These are phyloP conservation scores for Panthera uncia DNA, from an alignment of 2,113 vertebrate genomes.

Conservation along the genomic window DNA sequence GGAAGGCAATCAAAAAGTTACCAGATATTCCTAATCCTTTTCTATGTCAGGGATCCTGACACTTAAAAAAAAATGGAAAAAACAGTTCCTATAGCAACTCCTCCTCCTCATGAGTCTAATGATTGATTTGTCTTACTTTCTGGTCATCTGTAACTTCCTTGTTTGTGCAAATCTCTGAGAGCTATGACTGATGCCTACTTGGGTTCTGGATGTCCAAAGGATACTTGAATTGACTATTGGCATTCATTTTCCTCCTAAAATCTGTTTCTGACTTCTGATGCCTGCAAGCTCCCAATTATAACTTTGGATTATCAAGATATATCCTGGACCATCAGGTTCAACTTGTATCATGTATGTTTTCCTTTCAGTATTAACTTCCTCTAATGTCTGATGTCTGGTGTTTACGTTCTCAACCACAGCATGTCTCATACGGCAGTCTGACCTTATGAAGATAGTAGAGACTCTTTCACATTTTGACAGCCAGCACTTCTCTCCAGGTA, in stretches of 20 bases:
- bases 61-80: neutral
- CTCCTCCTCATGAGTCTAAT: neutral
- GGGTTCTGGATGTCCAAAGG: neutral
- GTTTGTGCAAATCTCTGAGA: neutral
- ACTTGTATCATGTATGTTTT: neutral
- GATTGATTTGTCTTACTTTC: neutral
- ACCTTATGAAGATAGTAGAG: neutral
- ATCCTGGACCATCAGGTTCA: neutral
- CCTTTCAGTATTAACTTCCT: neutral
- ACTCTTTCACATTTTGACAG: constrained; percentile 35
- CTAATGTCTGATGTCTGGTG: neutral
- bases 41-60: neutral
- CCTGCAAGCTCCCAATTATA: neutral
- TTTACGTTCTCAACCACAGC: neutral
- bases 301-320: neutral
- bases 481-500: neutral
- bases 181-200: neutral
- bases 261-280: neutral
- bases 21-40: neutral
- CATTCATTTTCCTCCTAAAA: neutral
- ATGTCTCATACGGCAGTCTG: neutral
- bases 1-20: neutral
- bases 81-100: neutral
- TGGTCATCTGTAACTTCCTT: neutral
- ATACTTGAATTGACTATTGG: neutral